These are phyloP conservation scores for Caenorhabditis panamensis DNA, from an alignment of 2,888 invertebrate species.

Conservation along the genomic window DNA sequence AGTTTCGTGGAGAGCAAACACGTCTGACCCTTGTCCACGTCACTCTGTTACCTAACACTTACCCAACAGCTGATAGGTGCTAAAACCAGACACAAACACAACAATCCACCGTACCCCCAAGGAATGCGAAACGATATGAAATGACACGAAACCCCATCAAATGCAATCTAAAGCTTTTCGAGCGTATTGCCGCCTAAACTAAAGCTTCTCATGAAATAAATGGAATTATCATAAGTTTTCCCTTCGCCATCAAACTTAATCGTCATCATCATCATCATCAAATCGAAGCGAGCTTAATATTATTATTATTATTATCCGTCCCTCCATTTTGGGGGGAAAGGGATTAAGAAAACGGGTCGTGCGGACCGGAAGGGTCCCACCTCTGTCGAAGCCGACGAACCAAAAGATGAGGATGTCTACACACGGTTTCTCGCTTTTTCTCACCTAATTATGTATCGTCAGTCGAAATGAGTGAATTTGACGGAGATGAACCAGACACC, in stretches of 20 bases:
- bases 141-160: slow-evolving; percentile 14
- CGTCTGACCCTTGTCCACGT: background rate
- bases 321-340: background rate
- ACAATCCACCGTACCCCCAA: background rate
- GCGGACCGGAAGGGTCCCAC: background rate
- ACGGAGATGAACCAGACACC: slow-evolving; percentile 34
- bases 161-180: slow-evolving; percentile 31
- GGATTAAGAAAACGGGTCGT: slow-evolving; percentile 19
- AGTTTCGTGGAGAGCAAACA: background rate
- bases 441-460: slow-evolving; percentile 57
- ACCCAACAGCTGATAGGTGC: slow-evolving; percentile 1
- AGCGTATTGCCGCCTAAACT: slow-evolving; percentile 24
- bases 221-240: slow-evolving; percentile 54
- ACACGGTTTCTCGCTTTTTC: slow-evolving; percentile 27
- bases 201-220: slow-evolving; percentile 48
- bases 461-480: slow-evolving; percentile 52
- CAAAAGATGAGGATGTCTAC: slow-evolving; percentile 31
- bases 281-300: slow-evolving; percentile 36
- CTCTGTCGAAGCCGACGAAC: background rate
- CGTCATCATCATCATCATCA: slow-evolving; percentile 31
- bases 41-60: background rate
- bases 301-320: slow-evolving; percentile 36
- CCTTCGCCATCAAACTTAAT: slow-evolving; percentile 47
- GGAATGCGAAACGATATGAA: background rate
- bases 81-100: slow-evolving; percentile 7